These are phyloP conservation scores for Glaucomys volans DNA, from an alignment of 2,113 vertebrate species.

Conservation along the genomic window DNA sequence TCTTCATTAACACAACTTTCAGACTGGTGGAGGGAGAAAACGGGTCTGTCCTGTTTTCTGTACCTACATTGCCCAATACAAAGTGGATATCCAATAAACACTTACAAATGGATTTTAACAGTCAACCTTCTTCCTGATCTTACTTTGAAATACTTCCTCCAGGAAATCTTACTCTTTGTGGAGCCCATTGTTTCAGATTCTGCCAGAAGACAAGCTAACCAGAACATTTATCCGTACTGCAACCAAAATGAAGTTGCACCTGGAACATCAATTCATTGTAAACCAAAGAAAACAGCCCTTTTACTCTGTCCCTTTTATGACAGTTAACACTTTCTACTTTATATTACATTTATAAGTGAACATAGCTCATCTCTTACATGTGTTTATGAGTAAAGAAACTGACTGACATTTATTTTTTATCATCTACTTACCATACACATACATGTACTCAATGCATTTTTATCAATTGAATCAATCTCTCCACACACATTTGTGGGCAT, in stretches of 20 bases:
- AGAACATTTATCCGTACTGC: neutral
- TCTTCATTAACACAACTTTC: neutral
- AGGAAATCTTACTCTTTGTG: neutral
- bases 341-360: neutral
- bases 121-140: neutral
- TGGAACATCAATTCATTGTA: slow-evolving; percentile 11
- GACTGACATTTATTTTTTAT: slow-evolving; percentile 4
- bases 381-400: neutral
- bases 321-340: neutral
- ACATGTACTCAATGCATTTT: slow-evolving; percentile 8
- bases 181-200: neutral
- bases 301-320: neutral
- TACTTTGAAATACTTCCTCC: neutral
- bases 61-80: too few species aligned
- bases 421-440: neutral
- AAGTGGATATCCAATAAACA: neutral
- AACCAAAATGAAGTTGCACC: neutral
- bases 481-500: neutral
- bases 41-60: neutral
- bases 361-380: neutral
- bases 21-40: neutral
- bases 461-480: neutral
- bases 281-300: neutral
- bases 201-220: neutral
- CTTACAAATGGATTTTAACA: neutral